Conservation (phyloP, 2,113 vertebrate genomes). For the Catharus minimus region DNA sequence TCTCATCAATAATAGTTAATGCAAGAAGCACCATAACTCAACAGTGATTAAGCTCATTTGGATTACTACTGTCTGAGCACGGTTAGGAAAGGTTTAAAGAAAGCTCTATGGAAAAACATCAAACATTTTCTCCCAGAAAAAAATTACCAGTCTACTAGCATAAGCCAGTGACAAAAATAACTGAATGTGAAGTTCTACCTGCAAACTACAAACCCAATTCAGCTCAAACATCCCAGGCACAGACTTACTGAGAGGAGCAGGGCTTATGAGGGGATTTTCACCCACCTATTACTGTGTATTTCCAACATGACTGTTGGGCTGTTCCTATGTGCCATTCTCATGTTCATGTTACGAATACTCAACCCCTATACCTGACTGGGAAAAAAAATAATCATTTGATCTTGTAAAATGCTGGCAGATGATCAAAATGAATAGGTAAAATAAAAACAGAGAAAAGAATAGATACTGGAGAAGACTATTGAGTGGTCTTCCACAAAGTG, state of each 20-base stretch:
- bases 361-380: neutral
- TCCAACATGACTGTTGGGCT: neutral
- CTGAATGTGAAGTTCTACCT: neutral
- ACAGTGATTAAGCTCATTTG: conserved; percentile 25
- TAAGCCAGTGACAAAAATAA: neutral
- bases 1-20: conserved; percentile 50
- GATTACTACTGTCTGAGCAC: neutral
- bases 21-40: conserved; percentile 43
- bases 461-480: neutral
- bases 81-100: neutral
- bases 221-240: neutral
- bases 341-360: neutral
- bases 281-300: neutral
- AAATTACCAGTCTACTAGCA: neutral
- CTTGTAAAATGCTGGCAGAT: neutral
- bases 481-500: neutral
- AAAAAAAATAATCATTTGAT: neutral
- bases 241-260: neutral
- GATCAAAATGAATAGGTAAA: conserved; percentile 3
- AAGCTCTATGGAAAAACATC: neutral
- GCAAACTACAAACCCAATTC: neutral
- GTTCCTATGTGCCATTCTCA: neutral
- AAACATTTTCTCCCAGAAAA: neutral
- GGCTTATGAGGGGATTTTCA: neutral
- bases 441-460: neutral